A percentile compares a stretch with the other conserved stretches of the same genome.
Conservation (phyloP, 1,140 invertebrate species). For the Leptinotarsa defecta region DNA sequence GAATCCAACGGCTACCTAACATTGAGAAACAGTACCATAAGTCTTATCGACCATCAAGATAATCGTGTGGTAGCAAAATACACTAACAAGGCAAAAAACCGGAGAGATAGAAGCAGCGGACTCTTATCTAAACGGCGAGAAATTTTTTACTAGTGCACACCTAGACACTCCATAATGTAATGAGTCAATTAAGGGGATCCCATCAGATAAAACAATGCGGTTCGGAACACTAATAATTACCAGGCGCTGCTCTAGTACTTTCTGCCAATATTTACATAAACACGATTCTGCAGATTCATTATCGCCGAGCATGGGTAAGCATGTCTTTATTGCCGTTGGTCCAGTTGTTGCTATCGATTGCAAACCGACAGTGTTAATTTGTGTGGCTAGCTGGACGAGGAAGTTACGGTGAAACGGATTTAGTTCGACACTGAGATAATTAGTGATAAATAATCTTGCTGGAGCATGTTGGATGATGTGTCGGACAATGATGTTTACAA, state of each 20-base stretch:
- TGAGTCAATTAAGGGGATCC: slow-evolving; percentile 49
- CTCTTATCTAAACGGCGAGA: slow-evolving; percentile 49
- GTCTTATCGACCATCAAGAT: slow-evolving; percentile 39
- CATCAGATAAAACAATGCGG: slow-evolving; percentile 48
- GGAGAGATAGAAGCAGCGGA: slow-evolving; percentile 12
- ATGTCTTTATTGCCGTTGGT: slow-evolving; percentile 42
- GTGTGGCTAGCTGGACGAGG: neutral
- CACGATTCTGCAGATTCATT: slow-evolving; percentile 47
- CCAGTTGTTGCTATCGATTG: neutral
- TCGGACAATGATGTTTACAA: no score
- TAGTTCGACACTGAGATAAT: no score
- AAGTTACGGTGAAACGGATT: neutral
- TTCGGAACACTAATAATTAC: slow-evolving; percentile 46
- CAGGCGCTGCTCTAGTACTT: slow-evolving; percentile 43
- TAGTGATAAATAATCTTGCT: no score
- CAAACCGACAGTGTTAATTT: neutral
- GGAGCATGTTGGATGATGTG: no score
- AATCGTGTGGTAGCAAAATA: slow-evolving; percentile 40
- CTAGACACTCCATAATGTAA: slow-evolving; percentile 47
- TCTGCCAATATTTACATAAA: slow-evolving; percentile 46
- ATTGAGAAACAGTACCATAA: slow-evolving; percentile 20
- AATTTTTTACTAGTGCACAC: slow-evolving; percentile 51
- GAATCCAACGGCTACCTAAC: neutral
- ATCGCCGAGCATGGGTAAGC: slow-evolving; percentile 40
- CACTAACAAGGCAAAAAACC: slow-evolving; percentile 45